Evolutionary conservation across 1,140 invertebrate species (phyloP).

Genomic region (Homarus americanus): DNA sequence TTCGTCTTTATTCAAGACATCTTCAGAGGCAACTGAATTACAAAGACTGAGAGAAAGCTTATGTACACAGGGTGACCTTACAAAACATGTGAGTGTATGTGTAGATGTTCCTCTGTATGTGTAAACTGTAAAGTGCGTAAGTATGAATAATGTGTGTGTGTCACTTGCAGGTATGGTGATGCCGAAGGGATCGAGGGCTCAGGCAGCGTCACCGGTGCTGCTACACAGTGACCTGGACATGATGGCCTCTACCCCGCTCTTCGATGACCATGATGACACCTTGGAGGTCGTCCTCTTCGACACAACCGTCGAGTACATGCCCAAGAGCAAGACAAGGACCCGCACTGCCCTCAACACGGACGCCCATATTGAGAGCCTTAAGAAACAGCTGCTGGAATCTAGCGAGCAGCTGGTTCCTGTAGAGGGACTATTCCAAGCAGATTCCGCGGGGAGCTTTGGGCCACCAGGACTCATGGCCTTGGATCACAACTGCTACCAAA

Average conservation of each 20-base stretch:
- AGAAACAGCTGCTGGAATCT: background rate
- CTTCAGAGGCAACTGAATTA: no score
- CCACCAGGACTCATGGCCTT: background rate
- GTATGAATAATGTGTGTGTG: no score
- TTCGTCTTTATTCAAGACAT: no score
- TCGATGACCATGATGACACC: slow-evolving; percentile 24
- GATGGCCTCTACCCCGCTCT: slow-evolving; percentile 3
- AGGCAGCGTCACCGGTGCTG: background rate
- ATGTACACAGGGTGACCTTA: no score
- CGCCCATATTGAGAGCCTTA: background rate
- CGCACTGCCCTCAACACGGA: slow-evolving; percentile 3
- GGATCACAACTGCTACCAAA: slow-evolving; percentile 2
- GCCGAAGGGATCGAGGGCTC: background rate
- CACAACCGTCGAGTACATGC: slow-evolving; percentile 32
- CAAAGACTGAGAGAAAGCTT: no score
- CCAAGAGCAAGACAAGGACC: background rate
- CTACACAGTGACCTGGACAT: background rate
- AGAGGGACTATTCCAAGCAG: background rate
- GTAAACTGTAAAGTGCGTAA: no score
- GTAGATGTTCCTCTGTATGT: no score
- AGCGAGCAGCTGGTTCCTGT: background rate
- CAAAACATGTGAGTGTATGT: no score
- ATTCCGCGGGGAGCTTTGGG: background rate
- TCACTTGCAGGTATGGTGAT: background rate
- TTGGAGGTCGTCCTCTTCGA: slow-evolving; percentile 10